Evolutionary conservation across 1,140 invertebrate species (phyloP), one percentile per base, ranked within the genome.

Genomic region (Vollenhovia emeryi): DNA sequence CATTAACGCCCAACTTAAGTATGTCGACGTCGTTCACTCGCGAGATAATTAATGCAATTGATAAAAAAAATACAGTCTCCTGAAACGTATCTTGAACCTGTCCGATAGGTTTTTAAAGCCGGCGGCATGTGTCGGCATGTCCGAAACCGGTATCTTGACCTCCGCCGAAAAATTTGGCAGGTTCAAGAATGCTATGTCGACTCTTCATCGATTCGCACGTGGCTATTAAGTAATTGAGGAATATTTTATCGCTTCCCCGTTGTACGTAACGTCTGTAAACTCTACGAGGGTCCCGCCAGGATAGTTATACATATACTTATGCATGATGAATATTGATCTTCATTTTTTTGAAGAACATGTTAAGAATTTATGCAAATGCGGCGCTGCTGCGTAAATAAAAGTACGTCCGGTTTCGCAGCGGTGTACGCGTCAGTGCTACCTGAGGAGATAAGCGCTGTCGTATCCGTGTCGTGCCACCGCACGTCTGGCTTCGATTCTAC

Each of bases 91-190:
- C 40, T 27, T 24, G 62, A 89, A 89, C 73, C 78, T 86, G 87
- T 86, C 52, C 45, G 84, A 86, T 89, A 76, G 24, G 82, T 48
- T 50, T 84, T 74, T 66, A 78, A n/a, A 86, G 50, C 18, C 36
- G 55, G 57, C 48, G 27, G 69, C 57, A n/a, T n/a, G 43, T 83
- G 84, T 50, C 33, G 68, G 50, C n/a, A 52, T 83, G 18, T 27
- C 36, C 21, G 36, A 48, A 87, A 90, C 87, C 89, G 87, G 89
- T 90, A 90, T 73, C 40, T 85, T 85, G 87, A 89, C 75, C 80
- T 85, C 80, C 64, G 66, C 71, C 82, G 71, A 89, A 90, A 89
- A 89, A 87, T 82, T 69, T 45, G 1, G 30, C 50, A 71, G 66
- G 48, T 80, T 80, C 69, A 33, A 85, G 18, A 82, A 59, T 21